These are phyloP conservation scores for Puma concolor DNA, from an alignment of 2,113 vertebrate species.

Conservation along the genomic window DNA sequence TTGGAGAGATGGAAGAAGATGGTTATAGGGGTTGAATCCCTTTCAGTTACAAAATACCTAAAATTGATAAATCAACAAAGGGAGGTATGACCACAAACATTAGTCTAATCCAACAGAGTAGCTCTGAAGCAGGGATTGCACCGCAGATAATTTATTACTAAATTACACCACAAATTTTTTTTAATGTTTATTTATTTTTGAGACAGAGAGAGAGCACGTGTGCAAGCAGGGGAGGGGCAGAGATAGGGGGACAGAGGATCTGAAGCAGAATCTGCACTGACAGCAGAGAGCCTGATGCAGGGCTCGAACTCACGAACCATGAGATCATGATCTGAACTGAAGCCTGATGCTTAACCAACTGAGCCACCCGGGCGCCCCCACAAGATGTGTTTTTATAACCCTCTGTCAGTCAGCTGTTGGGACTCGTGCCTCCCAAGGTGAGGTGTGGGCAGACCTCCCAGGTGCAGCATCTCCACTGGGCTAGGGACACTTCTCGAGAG, in stretches of 20 bases:
- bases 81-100: not conserved
- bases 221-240: no score
- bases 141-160: no score
- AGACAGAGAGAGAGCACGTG: no score
- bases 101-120: not conserved
- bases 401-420: not conserved
- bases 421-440: not conserved
- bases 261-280: no score
- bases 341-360: no score
- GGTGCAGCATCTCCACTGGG: not conserved
- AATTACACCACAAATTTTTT: not conserved
- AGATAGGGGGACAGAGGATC: no score
- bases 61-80: not conserved
- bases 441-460: not conserved
- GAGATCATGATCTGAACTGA: no score
- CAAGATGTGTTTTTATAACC: not conserved
- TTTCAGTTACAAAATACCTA: not conserved
- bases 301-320: no score
- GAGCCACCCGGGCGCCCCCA: no score
- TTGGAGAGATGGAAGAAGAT: not conserved
- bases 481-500: not conserved
- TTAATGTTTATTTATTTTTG: no score
- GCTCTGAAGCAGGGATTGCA: not conserved
- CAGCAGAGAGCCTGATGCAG: no score
- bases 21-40: not conserved